Evolutionary conservation across 1,140 invertebrate genomes (phyloP).

Genomic region (Leptonema lineaticorne): DNA sequence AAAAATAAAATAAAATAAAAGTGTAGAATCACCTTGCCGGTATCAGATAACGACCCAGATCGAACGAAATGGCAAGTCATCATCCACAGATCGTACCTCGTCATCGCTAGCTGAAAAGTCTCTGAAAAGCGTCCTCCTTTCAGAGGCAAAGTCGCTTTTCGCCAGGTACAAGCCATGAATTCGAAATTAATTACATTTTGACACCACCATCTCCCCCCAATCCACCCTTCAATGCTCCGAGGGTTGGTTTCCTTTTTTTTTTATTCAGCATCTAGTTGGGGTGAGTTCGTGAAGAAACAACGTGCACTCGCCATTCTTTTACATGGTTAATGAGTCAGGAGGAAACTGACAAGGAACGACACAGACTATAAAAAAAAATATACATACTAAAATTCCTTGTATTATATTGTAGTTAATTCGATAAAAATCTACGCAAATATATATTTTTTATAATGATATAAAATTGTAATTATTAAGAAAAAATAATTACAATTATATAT

Average conservation of each 20-base stretch:
- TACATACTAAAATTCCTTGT: background rate
- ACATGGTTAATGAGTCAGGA: conserved; percentile 36
- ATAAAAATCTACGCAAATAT: too few species aligned
- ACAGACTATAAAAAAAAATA: background rate
- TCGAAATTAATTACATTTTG: conserved; percentile 43
- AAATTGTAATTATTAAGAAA: too few species aligned
- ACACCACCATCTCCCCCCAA: conserved; percentile 22
- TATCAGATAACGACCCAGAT: conserved; percentile 20
- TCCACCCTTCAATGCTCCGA: too few species aligned
- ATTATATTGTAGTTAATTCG: too few species aligned
- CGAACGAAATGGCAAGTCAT: conserved; percentile 34
- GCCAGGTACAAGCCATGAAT: conserved; percentile 41
- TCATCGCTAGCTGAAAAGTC: conserved; percentile 22
- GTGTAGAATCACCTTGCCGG: conserved; percentile 22
- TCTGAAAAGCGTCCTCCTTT: conserved; percentile 6
- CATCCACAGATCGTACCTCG: conserved; percentile 6
- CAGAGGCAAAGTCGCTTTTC: conserved; percentile 32
- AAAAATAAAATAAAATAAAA: conserved; percentile 11
- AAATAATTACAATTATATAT: too few species aligned
- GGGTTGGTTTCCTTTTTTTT: too few species aligned
- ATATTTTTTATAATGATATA: too few species aligned
- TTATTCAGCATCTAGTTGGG: background rate
- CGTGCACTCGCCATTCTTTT: conserved; percentile 31
- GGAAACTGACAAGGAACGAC: background rate
- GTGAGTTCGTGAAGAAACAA: background rate